Evolutionary conservation across 1,140 invertebrate species (phyloP).

Genomic region (Camponotus floridanus): DNA sequence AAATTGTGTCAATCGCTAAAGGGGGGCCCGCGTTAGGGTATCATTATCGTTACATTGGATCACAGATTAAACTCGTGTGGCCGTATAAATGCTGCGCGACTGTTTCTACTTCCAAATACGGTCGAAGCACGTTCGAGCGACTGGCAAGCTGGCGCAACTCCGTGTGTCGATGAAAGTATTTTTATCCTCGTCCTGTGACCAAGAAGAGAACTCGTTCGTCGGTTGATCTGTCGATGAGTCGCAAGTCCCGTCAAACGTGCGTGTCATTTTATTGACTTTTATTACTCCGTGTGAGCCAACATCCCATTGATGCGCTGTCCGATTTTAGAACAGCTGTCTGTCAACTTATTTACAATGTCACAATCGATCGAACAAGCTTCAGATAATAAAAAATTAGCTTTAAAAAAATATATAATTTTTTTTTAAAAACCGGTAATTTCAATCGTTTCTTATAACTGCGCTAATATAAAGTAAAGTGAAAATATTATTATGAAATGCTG

Average conservation of each 20-base stretch:
- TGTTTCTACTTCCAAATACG: slow-evolving; percentile 77
- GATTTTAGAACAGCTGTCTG: slow-evolving; percentile 19
- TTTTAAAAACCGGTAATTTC: no score
- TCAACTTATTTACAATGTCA: slow-evolving; percentile 24
- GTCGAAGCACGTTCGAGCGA: slow-evolving; percentile 65
- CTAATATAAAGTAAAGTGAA: no score
- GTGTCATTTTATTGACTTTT: slow-evolving; percentile 52
- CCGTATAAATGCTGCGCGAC: slow-evolving; percentile 32
- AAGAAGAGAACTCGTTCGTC: slow-evolving; percentile 52
- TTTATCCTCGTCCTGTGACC: slow-evolving; percentile 68
- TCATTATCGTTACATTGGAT: slow-evolving; percentile 52
- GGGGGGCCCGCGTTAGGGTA: not conserved
- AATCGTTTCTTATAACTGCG: no score
- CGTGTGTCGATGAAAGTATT: slow-evolving; percentile 75
- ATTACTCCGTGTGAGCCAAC: slow-evolving; percentile 20
- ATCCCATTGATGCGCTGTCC: not conserved
- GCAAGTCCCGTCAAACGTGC: slow-evolving; percentile 17
- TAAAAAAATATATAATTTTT: not conserved
- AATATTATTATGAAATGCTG: no score
- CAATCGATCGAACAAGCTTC: not conserved
- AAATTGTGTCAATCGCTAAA: slow-evolving; percentile 58
- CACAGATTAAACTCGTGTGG: slow-evolving; percentile 57
- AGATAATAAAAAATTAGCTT: not conserved
- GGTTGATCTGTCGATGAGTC: slow-evolving; percentile 27
- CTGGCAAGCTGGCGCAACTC: slow-evolving; percentile 71